phyloP scores from a whole-genome alignment of 2,797 vertebrate species.

The Poeciliopsis gracilis region DNA sequence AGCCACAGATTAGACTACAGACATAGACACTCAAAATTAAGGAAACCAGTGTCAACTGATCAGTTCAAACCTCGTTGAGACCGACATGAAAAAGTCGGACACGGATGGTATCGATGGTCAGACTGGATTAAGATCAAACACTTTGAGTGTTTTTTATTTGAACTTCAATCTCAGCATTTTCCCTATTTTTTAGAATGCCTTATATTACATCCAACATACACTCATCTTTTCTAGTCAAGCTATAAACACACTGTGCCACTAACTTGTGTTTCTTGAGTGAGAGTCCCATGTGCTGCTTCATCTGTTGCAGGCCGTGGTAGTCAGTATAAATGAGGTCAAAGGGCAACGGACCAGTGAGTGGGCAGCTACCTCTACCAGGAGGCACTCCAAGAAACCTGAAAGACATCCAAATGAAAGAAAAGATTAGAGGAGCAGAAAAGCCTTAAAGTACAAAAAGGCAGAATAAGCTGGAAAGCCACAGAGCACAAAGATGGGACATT shows the following conservation, averaged over 20 bases:
- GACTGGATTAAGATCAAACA: neutral
- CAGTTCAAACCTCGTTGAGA: no score
- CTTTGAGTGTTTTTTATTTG: neutral
- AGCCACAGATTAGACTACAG: no score
- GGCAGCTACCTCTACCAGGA: conserved; percentile 95
- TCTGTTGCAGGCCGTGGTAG: conserved; percentile 97
- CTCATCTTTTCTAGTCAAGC: neutral
- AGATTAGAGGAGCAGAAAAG: conserved; percentile 28
- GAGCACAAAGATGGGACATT: neutral
- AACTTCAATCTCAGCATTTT: no score
- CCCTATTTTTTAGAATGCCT: neutral
- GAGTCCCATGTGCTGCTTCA: conserved; percentile 98
- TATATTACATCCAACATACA: neutral
- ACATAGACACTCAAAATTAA: no score
- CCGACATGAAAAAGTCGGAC: no score
- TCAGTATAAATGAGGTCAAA: conserved; percentile 98
- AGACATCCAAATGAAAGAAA: conserved; percentile 27
- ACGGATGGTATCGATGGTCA: no score
- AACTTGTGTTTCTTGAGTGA: conserved; percentile 96
- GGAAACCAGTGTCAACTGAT: no score
- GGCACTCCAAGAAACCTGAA: conserved; percentile 93
- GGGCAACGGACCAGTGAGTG: conserved; percentile 89
- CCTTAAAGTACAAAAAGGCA: neutral
- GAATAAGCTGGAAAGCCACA: neutral
- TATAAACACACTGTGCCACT: conserved; percentile 54